Evolutionary conservation across 2,113 vertebrate genomes (phyloP), one percentile per base, ranked within the genome.

Genomic region (Ondatra zibethicus): DNA sequence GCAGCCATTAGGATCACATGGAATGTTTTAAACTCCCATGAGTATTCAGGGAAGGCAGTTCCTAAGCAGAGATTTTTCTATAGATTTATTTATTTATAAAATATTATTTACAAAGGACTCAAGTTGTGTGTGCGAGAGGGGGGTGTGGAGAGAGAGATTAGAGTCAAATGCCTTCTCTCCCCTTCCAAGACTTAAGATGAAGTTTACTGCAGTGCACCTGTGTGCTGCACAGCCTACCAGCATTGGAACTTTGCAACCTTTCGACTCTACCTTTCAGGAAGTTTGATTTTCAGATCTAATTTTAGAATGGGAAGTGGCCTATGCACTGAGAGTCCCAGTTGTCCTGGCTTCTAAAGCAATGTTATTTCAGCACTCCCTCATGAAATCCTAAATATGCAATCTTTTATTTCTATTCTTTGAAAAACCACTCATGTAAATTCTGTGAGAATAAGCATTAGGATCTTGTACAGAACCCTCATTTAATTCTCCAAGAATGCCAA

Each of bases 121-220:
- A 5, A 96, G 87, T n/a, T 72, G 23, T 89, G 55, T 77, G 72
- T 77, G 73, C 36, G 61, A 63, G 61, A 63, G 61, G 19, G 21
- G 7, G 19, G 21, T 7, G 21, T 21, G 29, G n/a, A 47, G 55
- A 50, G 16, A 39, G 81, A 31, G 10, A 82, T 33, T 39, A 50
- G 3, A 61, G 55, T 29, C 11, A 98, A 96, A 98, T 91, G 58
- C 68, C 72, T 45, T 90, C 72, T 95, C 58, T n/a, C 76, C 75
- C 93, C 77, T 92, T 95, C 66, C 36, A 94, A 91, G 66, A 81
- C 93, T 94, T 97, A 98, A 98, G 98, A 92, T 88, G 88, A 96
- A 97, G 96, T 92, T 89, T 87, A 50, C 77, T 13, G 45, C 80
- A 52, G 94, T 90, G 65, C 97, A 94, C 94, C 90, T 95, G 50